These are phyloP conservation scores for Drosophila basisetae DNA, from an alignment of 2,888 invertebrate genomes.

Conservation along the genomic window DNA sequence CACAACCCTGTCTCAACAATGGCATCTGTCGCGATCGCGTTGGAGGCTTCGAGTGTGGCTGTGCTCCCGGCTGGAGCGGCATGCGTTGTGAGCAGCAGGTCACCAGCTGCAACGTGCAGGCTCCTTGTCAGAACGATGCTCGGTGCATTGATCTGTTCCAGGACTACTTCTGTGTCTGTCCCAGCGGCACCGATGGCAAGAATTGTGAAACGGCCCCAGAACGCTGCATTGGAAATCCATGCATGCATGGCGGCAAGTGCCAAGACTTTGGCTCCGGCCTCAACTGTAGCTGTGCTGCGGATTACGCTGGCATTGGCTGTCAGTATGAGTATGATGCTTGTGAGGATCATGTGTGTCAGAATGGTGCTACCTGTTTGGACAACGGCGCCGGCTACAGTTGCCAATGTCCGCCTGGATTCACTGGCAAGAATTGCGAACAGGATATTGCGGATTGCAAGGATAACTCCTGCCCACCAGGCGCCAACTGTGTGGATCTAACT, in stretches of 20 bases:
- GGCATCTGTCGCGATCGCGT: conserved; percentile 95
- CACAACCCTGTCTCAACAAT: conserved; percentile 94
- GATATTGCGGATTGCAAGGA: conserved; percentile 96
- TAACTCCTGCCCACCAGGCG: conserved; percentile 96
- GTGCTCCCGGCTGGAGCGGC: conserved; percentile 95
- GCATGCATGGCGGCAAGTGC: conserved; percentile 98
- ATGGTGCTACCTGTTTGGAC: conserved; percentile 96
- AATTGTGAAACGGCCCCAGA: conserved; percentile 98
- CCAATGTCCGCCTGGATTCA: conserved; percentile 92
- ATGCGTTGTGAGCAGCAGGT: conserved; percentile 94
- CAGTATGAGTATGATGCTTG: conserved; percentile 97
- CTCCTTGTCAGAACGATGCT: conserved; percentile 97
- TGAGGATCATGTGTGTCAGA: conserved; percentile 94
- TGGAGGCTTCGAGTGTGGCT: conserved; percentile 92
- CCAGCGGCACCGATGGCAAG: conserved; percentile 98
- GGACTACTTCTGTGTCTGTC: conserved; percentile 88
- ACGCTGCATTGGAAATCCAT: conserved; percentile 89
- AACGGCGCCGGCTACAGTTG: conserved; percentile 94
- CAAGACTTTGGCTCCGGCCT: conserved; percentile 98
- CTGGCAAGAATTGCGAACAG: conserved; percentile 94
- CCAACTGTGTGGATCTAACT: conserved; percentile 95
- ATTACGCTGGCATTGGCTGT: conserved; percentile 95
- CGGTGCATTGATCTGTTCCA: conserved; percentile 96
- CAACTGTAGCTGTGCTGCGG: conserved; percentile 95
- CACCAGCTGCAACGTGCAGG: conserved; percentile 91